Evolutionary conservation across 1,140 invertebrate species (phyloP).

Genomic region (Papilio aristodemus): DNA sequence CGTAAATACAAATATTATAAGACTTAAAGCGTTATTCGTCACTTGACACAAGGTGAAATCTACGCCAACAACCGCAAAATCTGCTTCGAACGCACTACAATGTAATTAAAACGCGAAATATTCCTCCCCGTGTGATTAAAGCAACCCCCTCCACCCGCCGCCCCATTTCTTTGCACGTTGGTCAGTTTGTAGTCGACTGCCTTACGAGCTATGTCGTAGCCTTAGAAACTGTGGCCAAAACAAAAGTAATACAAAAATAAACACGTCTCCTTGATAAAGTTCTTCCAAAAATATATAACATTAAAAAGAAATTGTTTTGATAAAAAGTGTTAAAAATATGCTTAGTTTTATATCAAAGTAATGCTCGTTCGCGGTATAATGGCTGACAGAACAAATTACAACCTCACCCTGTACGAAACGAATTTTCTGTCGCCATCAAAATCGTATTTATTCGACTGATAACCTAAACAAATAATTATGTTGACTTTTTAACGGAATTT

Average conservation of each 20-base stretch:
- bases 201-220: constrained; percentile 65
- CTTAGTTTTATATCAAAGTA: neutral
- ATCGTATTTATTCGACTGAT: constrained; percentile 29
- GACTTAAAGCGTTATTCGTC: neutral
- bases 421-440: constrained; percentile 41
- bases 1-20: neutral
- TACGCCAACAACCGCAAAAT: constrained; percentile 30
- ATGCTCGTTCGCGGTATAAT: constrained; percentile 32
- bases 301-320: neutral
- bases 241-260: constrained; percentile 65
- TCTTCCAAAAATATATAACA: neutral
- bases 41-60: constrained; percentile 5
- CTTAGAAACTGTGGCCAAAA: constrained; percentile 73
- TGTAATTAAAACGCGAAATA: constrained; percentile 30
- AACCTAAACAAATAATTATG: constrained; percentile 30
- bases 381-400: constrained; percentile 45
- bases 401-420: constrained; percentile 39
- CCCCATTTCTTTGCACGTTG: constrained; percentile 63
- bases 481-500: constrained; percentile 22
- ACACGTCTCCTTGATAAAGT: constrained; percentile 47
- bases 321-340: constrained; percentile 1
- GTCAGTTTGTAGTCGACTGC: constrained; percentile 67
- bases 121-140: constrained; percentile 24
- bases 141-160: constrained; percentile 16
- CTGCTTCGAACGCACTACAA: constrained; percentile 22